Conservation (phyloP, 2,113 vertebrate genomes). For the Hipposideros armiger region DNA sequence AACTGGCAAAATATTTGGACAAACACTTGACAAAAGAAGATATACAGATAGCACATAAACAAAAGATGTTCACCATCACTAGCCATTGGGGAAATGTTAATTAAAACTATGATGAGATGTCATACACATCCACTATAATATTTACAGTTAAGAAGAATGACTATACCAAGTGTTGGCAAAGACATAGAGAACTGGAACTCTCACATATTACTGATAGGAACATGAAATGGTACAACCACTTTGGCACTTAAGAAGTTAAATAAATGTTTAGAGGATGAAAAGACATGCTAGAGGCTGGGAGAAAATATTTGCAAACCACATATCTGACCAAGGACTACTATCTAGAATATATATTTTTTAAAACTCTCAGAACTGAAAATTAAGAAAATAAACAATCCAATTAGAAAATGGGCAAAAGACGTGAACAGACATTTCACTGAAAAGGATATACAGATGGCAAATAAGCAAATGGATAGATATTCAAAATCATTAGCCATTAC, state of each 20-base stretch:
- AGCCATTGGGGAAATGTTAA: background rate
- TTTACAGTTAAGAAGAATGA: background rate
- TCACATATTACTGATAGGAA: background rate
- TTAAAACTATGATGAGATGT: background rate
- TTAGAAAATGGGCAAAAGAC: background rate
- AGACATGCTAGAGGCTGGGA: background rate
- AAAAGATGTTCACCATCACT: background rate
- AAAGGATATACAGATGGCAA: background rate
- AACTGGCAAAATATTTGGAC: background rate
- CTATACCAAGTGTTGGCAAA: background rate
- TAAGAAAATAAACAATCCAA: background rate
- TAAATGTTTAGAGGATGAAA: background rate
- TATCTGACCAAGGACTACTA: background rate
- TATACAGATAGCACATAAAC: background rate
- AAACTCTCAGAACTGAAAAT: background rate
- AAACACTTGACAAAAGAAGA: conserved; percentile 36
- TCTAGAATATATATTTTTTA: background rate
- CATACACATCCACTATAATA: background rate
- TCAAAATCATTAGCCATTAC: background rate
- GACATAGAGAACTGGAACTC: background rate
- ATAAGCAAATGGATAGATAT: background rate
- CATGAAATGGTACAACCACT: background rate
- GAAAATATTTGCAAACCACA: background rate
- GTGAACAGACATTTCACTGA: background rate
- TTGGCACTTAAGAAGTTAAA: background rate